Evolutionary conservation across 92 coral and sea anemone genomes (phyloP).

Genomic region (Actinostola sp.): DNA sequence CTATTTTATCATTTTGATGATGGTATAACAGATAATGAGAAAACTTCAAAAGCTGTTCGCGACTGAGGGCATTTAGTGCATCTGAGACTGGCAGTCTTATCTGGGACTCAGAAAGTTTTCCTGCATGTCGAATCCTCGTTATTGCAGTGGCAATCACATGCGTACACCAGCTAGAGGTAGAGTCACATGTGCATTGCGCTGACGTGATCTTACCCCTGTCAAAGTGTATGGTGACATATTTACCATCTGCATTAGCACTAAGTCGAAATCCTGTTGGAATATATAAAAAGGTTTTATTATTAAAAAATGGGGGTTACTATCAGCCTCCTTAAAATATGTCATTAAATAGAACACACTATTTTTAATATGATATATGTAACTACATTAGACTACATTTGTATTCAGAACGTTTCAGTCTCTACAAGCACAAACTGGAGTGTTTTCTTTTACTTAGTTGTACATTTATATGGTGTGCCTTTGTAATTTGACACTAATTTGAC

Average conservation of each 20-base stretch:
- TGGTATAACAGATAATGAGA: conserved; percentile 84
- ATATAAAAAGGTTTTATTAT: neutral
- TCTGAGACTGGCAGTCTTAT: conserved; percentile 86
- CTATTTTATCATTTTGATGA: conserved; percentile 73
- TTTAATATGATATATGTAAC: too few relatives aligned
- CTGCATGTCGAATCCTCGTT: conserved; percentile 62
- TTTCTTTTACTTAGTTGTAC: too few relatives aligned
- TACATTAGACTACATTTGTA: too few relatives aligned
- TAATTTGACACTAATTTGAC: too few relatives aligned
- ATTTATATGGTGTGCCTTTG: too few relatives aligned
- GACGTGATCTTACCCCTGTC: conserved; percentile 97
- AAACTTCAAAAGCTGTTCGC: conserved; percentile 88
- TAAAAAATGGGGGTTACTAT: neutral
- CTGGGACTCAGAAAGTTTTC: conserved; percentile 22
- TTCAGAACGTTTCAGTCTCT: too few relatives aligned
- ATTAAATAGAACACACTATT: too few relatives aligned
- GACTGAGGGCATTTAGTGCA: conserved; percentile 69
- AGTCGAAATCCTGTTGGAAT: conserved; percentile 81
- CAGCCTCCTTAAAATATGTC: neutral
- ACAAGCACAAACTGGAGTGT: too few relatives aligned
- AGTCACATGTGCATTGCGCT: conserved; percentile 82
- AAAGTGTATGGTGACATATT: conserved; percentile 79
- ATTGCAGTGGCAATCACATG: conserved; percentile 87
- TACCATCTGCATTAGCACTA: conserved; percentile 78
- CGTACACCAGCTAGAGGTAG: conserved; percentile 74